Evolutionary conservation across 2,888 invertebrate species (phyloP).

Genomic region (Ochropleura plecta): DNA sequence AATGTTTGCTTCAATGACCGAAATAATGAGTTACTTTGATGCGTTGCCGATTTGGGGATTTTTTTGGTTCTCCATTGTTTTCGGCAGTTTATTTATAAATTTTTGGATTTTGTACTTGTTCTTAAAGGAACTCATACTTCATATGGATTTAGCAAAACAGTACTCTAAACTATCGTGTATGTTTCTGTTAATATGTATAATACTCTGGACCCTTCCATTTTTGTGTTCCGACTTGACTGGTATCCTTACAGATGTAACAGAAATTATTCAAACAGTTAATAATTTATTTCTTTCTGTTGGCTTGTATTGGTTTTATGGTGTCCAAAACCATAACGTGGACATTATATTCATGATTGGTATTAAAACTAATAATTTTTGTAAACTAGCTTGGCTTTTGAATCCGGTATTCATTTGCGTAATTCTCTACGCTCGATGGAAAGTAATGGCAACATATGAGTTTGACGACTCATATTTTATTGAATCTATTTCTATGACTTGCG

Average conservation of each 20-base stretch:
- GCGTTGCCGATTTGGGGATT: conserved; percentile 79
- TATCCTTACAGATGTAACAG: conserved; percentile 75
- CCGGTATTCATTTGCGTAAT: conserved; percentile 75
- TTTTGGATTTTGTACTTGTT: conserved; percentile 80
- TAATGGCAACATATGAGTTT: conserved; percentile 64
- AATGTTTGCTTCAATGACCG: conserved; percentile 79
- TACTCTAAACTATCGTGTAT: conserved; percentile 71
- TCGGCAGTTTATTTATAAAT: conserved; percentile 77
- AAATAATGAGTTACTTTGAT: conserved; percentile 82
- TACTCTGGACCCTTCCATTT: conserved; percentile 78
- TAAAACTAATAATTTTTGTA: conserved; percentile 83
- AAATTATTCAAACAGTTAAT: conserved; percentile 79
- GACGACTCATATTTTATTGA: conserved; percentile 70
- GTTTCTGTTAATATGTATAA: conserved; percentile 69
- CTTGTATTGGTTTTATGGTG: conserved; percentile 85
- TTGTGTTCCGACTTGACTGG: conserved; percentile 81
- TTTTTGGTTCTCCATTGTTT: conserved; percentile 80
- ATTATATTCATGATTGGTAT: conserved; percentile 88
- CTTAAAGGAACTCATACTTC: conserved; percentile 73
- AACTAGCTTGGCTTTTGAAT: conserved; percentile 79
- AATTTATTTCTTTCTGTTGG: conserved; percentile 80
- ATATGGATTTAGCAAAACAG: conserved; percentile 61
- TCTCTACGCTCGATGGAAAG: conserved; percentile 65
- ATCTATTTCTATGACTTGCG: conserved; percentile 61
- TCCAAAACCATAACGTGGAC: conserved; percentile 81